Evolutionary conservation across 1,140 invertebrate genomes (phyloP).

Genomic region (Bombus sylvicola): DNA sequence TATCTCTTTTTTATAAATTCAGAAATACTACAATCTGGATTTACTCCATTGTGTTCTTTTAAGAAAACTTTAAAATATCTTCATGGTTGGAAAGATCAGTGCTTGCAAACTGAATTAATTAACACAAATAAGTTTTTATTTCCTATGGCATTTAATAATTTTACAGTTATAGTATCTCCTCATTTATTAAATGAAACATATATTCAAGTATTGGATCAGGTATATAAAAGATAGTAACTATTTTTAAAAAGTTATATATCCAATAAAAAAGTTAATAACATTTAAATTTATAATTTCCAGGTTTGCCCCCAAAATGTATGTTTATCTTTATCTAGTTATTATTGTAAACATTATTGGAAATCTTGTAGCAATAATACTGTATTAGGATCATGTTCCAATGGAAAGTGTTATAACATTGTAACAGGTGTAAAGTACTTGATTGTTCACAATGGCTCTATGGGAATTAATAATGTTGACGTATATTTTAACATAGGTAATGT

Average conservation of each 20-base stretch:
- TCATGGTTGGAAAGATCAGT: slow-evolving; percentile 77
- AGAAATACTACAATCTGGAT: slow-evolving; percentile 80
- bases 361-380: slow-evolving; percentile 65
- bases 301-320: slow-evolving; percentile 83
- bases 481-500: slow-evolving; percentile 80
- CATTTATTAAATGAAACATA: slow-evolving; percentile 71
- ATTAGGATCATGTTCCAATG: slow-evolving; percentile 63
- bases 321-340: slow-evolving; percentile 75
- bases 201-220: slow-evolving; percentile 1
- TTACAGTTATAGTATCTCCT: slow-evolving; percentile 76
- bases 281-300: slow-evolving; percentile 72
- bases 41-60: slow-evolving; percentile 77
- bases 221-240: slow-evolving; percentile 3
- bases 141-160: slow-evolving; percentile 74
- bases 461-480: slow-evolving; percentile 80
- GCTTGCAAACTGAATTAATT: slow-evolving; percentile 77
- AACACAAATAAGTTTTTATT: slow-evolving; percentile 77
- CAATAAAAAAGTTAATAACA: slow-evolving; percentile 13
- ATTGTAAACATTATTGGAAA: slow-evolving; percentile 78
- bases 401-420: slow-evolving; percentile 78
- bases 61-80: slow-evolving; percentile 80
- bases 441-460: slow-evolving; percentile 84
- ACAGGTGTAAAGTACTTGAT: slow-evolving; percentile 83
- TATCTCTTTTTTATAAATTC: slow-evolving; percentile 23
- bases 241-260: slow-evolving; percentile 1